These are phyloP conservation scores for Parnassius glacialis DNA, from an alignment of 2,888 invertebrate genomes.

Conservation along the genomic window DNA sequence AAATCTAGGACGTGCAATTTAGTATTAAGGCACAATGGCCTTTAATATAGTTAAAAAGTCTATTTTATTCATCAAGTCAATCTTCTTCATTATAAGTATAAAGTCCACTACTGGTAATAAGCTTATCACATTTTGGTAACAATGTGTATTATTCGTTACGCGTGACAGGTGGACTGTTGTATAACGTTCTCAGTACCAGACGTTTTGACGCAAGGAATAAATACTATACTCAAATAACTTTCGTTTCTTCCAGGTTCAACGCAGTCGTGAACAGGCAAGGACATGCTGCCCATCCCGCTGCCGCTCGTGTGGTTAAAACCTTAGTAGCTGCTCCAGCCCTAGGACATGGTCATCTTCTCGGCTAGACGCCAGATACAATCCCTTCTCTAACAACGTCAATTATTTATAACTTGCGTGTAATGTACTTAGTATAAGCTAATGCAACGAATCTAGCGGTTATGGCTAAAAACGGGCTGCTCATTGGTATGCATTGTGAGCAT, in stretches of 20 bases:
- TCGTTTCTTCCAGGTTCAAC: slow-evolving; percentile 72
- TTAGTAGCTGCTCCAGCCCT: slow-evolving; percentile 55
- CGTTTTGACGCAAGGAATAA: too few species aligned
- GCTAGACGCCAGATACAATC: slow-evolving; percentile 42
- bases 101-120: too few species aligned
- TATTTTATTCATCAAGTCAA: too few species aligned
- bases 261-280: slow-evolving; percentile 81
- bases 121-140: too few species aligned
- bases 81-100: too few species aligned
- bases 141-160: too few species aligned
- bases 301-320: slow-evolving; percentile 38
- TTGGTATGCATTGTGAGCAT: slow-evolving; percentile 21
- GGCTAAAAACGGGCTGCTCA: slow-evolving; percentile 36
- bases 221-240: too few species aligned
- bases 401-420: slow-evolving; percentile 57
- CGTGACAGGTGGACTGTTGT: too few species aligned
- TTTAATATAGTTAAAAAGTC: too few species aligned
- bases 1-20: too few species aligned
- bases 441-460: slow-evolving; percentile 46
- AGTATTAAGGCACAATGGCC: too few species aligned
- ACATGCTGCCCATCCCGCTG: slow-evolving; percentile 78
- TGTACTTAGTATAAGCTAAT: slow-evolving; percentile 59
- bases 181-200: too few species aligned
- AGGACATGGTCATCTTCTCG: slow-evolving; percentile 60
- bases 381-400: slow-evolving; percentile 44